A percentile compares a stretch with the other conserved stretches of the same genome.
phyloP scores from a whole-genome alignment of 2,888 invertebrate species.

The Cerceris ruficornis region DNA sequence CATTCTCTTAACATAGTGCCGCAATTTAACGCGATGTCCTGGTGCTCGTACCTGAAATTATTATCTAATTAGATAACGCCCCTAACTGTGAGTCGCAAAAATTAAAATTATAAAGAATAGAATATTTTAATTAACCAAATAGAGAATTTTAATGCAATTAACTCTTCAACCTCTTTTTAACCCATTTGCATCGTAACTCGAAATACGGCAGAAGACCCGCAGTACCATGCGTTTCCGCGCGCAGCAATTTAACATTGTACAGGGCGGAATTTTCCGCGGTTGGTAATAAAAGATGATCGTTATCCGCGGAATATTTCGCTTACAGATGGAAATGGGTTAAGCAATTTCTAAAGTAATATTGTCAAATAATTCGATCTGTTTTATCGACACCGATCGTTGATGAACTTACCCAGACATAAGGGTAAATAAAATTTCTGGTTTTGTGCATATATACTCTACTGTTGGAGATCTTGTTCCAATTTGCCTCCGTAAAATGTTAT shows the following conservation, averaged over 20 bases:
- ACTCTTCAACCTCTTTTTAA: too few relatives aligned
- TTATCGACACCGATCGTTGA: background rate
- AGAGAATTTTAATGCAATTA: background rate
- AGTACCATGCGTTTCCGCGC: too few relatives aligned
- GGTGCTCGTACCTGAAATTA: slow-evolving; percentile 94
- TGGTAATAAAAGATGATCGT: too few relatives aligned
- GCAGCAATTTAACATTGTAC: too few relatives aligned
- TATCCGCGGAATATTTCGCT: too few relatives aligned
- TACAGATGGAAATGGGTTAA: too few relatives aligned
- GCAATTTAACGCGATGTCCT: slow-evolving; percentile 99
- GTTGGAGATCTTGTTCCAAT: slow-evolving; percentile 99
- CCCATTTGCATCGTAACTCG: too few relatives aligned
- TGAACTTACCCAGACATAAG: slow-evolving; percentile 93
- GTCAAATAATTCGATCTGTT: background rate
- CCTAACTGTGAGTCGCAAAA: background rate
- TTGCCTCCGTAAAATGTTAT: slow-evolving; percentile 98
- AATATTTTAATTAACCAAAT: background rate
- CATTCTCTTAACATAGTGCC: slow-evolving; percentile 99
- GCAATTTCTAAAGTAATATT: too few relatives aligned
- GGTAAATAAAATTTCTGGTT: slow-evolving; percentile 97
- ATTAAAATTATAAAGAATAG: slow-evolving; percentile 8
- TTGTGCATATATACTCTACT: slow-evolving; percentile 99
- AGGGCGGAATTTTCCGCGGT: too few relatives aligned
- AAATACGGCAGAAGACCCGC: too few relatives aligned
- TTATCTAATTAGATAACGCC: background rate